Evolutionary conservation across 2,888 invertebrate genomes (phyloP), one percentile per base, ranked within the genome.

Genomic region (Melieria omissa): DNA sequence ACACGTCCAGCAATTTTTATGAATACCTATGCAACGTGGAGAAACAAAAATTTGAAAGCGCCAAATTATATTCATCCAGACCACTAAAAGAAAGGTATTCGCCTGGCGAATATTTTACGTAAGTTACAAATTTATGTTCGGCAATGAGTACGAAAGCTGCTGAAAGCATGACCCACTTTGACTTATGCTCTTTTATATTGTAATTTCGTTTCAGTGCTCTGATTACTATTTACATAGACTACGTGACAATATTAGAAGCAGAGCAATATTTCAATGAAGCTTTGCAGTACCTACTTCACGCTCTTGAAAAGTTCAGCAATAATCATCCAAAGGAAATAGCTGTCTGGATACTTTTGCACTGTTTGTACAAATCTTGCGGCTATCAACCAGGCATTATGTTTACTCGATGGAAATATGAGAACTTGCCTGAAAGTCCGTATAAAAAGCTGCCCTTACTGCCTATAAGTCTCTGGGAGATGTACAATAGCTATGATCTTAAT

Each of bases 331-430:
- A 74, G 29, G 78, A 81, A 14, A 58, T 73, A 1, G 78, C 80
- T 7, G 67, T 58, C 0, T 83, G 79, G 78, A 76, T 84, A 7
- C 42, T 84, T 10, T 54, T 83, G 10, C 73, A 83, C 68, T 83
- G 83, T 47, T 72, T 73, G 3, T 84, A 84, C 57, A 80, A 77
- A 47, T 47, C 60, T 3, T 57, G 61, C 8, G 45, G 73, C 0
- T 84, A 80, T 61, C 12, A 78, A 55, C 77, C 84, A 0, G 83
- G 84, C 29, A 82, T 83, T 76, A 77, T 78, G n/a, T 82, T 71
- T 10, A 77, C 82, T 4, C 83, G 84, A 8, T 79, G 79, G 81
- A 78, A 73, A n/a, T 83, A 75, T 45, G 83, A 82, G 69, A 82
- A 81, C 74, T 75, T 82, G 0, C 73, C 65, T 10, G 47, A 77